Conservation (phyloP, 2,113 vertebrate genomes). For the Mola mola region DNA sequence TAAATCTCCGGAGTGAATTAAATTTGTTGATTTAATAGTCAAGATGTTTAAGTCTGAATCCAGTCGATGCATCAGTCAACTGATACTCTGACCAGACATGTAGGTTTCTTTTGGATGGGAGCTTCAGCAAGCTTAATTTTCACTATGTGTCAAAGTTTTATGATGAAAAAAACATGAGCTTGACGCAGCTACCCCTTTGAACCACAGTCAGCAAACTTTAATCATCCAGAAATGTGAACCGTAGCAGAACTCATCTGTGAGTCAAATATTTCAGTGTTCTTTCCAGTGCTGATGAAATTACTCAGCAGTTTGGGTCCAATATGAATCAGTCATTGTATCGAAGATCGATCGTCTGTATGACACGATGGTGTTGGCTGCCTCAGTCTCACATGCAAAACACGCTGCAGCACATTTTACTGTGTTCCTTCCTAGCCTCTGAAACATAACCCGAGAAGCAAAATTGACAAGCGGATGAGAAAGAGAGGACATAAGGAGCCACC, state of each 20-base stretch:
- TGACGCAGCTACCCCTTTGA: conserved; percentile 4
- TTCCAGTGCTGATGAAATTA: conserved; percentile 47
- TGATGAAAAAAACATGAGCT: conserved; percentile 20
- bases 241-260: conserved; percentile 42
- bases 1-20: too few species aligned
- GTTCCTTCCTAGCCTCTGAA: conserved; percentile 15
- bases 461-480: conserved; percentile 23
- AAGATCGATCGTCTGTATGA: conserved; percentile 28
- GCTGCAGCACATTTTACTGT: conserved; percentile 12
- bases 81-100: neutral
- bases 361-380: neutral
- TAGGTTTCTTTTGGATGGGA: too few species aligned
- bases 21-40: too few species aligned
- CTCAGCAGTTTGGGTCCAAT: conserved; percentile 32
- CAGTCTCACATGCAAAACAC: conserved; percentile 2
- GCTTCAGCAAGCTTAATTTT: neutral
- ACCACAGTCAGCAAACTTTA: conserved; percentile 21
- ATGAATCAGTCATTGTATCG: conserved; percentile 16
- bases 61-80: neutral
- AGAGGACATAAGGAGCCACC: conserved; percentile 47
- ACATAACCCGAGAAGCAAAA: conserved; percentile 19
- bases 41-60: neutral
- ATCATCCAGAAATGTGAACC: conserved; percentile 31
- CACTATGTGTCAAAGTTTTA: neutral
- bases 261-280: conserved; percentile 28